phyloP scores from a whole-genome alignment of 2,797 vertebrate species.

The Margarornis squamiger region DNA sequence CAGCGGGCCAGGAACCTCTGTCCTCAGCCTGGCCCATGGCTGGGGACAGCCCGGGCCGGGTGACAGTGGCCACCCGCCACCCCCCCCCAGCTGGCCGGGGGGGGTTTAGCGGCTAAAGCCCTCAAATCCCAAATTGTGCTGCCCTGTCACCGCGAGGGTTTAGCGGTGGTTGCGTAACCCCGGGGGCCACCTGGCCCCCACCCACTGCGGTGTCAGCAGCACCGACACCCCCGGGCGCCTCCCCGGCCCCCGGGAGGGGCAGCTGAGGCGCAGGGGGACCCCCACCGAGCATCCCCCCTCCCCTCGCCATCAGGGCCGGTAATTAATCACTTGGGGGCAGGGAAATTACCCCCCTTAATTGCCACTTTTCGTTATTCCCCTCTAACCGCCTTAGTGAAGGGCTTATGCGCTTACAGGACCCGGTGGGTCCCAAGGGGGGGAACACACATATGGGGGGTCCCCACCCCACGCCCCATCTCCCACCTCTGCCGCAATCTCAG shows the following conservation, averaged over 20 bases:
- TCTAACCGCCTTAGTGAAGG: constrained; percentile 59
- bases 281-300: neutral
- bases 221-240: neutral
- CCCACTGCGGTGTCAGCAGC: constrained; percentile 66
- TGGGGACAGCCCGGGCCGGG: neutral
- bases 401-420: constrained; percentile 42
- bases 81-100: neutral
- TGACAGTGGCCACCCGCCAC: neutral
- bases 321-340: constrained; percentile 53
- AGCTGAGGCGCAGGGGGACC: neutral
- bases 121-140: constrained; percentile 80
- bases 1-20: neutral
- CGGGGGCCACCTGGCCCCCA: constrained; percentile 14
- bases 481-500: neutral
- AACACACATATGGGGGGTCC: neutral
- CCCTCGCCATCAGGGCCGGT: neutral
- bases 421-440: neutral
- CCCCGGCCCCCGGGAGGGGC: fast-evolving
- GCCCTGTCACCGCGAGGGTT: constrained; percentile 74
- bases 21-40: neutral
- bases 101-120: constrained; percentile 54
- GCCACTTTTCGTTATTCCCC: constrained; percentile 61
- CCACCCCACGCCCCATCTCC: neutral
- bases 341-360: constrained; percentile 55
- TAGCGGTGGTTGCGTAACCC: constrained; percentile 76